These are phyloP conservation scores for Scaptomyza reducta DNA, from an alignment of 2,888 invertebrate genomes.

Conservation along the genomic window DNA sequence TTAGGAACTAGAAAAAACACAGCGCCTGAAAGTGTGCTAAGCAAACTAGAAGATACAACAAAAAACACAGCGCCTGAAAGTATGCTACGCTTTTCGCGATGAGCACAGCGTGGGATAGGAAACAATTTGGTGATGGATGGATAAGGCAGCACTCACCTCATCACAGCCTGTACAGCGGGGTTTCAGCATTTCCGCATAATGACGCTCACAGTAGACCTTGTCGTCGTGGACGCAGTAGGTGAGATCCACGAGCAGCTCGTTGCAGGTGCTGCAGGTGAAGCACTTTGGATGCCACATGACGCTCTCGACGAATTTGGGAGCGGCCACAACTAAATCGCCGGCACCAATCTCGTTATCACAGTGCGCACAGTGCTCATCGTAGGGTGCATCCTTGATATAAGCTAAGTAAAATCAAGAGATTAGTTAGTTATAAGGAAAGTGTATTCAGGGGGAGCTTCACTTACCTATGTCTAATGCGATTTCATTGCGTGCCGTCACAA, in stretches of 20 bases:
- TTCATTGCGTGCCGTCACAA: conserved; percentile 96
- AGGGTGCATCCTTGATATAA: conserved; percentile 87
- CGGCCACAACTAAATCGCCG: conserved; percentile 93
- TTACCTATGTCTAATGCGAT: conserved; percentile 96
- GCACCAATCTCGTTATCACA: conserved; percentile 92
- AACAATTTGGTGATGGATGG: conserved; percentile 34
- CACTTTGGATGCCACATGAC: conserved; percentile 96
- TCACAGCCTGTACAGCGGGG: conserved; percentile 98
- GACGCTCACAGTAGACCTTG: conserved; percentile 95
- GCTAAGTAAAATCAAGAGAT: conserved; percentile 80
- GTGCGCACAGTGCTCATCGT: conserved; percentile 89
- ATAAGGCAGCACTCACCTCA: conserved; percentile 90
- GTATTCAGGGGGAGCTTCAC: conserved; percentile 40
- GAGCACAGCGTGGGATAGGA: conserved; percentile 9
- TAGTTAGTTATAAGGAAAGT: not conserved
- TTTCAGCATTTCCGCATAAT: conserved; percentile 97
- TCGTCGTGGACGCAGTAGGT: conserved; percentile 97
- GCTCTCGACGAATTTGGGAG: conserved; percentile 91
- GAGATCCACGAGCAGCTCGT: conserved; percentile 97
- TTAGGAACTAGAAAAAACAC: conserved; percentile 26
- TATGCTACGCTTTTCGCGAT: conserved; percentile 42
- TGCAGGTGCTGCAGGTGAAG: conserved; percentile 94
- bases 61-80: conserved; percentile 47
- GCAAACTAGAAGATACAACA: conserved; percentile 27
- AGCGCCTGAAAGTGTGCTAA: conserved; percentile 57